Conservation (phyloP, 2,888 invertebrate species). For the Rosalia funebris region DNA sequence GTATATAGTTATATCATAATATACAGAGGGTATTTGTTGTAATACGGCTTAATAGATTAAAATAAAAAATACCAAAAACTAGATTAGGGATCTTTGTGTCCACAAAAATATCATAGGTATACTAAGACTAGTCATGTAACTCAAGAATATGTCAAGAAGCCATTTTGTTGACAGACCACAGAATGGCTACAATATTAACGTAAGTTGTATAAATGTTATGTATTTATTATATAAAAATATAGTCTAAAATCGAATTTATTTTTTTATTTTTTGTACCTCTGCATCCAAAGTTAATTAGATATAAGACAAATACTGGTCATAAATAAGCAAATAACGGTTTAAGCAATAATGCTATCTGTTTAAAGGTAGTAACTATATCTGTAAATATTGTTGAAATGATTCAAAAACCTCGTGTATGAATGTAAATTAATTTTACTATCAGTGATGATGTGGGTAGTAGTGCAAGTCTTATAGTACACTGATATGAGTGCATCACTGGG, state of each 20-base stretch:
- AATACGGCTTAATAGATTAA: conserved; percentile 44
- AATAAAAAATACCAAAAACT: conserved; percentile 40
- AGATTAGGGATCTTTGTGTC: conserved; percentile 39
- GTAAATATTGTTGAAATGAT: too few relatives aligned
- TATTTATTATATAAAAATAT: conserved; percentile 63
- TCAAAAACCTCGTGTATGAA: too few relatives aligned
- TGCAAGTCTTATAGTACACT: too few relatives aligned
- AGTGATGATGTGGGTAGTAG: too few relatives aligned
- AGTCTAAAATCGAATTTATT: conserved; percentile 50
- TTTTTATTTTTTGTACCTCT: too few relatives aligned
- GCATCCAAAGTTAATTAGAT: too few relatives aligned
- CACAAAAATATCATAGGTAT: conserved; percentile 54
- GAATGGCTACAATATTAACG: conserved; percentile 51
- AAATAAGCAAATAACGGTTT: neutral
- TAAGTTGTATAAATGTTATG: conserved; percentile 63
- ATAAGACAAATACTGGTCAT: neutral
- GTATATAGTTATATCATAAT: conserved; percentile 51
- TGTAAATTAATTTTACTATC: too few relatives aligned
- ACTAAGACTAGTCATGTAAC: conserved; percentile 55
- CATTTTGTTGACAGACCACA: conserved; percentile 52
- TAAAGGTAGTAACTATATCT: too few relatives aligned
- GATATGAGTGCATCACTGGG: too few relatives aligned
- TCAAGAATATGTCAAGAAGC: conserved; percentile 51
- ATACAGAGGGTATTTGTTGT: conserved; percentile 47
- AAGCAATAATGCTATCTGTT: too few relatives aligned